Conservation (phyloP, 2,888 invertebrate species). For the Limnephilus lunatus region DNA sequence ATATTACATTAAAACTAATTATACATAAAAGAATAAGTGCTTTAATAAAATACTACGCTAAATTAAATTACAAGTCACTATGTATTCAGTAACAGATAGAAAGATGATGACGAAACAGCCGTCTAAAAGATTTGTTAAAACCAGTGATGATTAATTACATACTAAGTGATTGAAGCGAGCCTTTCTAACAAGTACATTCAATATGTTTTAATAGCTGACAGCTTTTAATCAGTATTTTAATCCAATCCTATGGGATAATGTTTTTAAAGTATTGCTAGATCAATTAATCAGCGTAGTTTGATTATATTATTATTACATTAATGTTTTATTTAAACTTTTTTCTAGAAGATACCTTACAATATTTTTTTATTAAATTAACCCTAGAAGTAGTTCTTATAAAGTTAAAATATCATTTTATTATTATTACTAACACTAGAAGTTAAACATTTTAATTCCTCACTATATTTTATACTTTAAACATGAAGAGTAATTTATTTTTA, state of each 20-base stretch:
- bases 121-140: neutral
- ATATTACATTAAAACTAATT: slow-evolving; percentile 43
- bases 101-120: slow-evolving; percentile 28
- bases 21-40: slow-evolving; percentile 51
- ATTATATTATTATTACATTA: neutral
- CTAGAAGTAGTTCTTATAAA: neutral
- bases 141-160: neutral
- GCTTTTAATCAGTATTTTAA: neutral
- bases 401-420: neutral
- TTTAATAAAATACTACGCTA: slow-evolving; percentile 47
- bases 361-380: neutral
- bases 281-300: neutral
- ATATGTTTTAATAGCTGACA: neutral
- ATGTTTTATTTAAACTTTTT: neutral
- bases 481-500: slow-evolving; percentile 22
- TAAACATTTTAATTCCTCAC: slow-evolving; percentile 7
- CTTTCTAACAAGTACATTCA: slow-evolving; percentile 27
- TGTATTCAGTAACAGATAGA: slow-evolving; percentile 18
- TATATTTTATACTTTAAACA: neutral
- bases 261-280: neutral
- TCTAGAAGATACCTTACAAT: neutral
- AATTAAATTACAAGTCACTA: slow-evolving; percentile 35
- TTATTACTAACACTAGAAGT: slow-evolving; percentile 11
- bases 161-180: neutral
- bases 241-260: neutral